A percentile compares a stretch with the other conserved stretches of the same genome.
Conservation (phyloP, 2,888 invertebrate genomes). For the Dasysyrphus tricinctus region DNA sequence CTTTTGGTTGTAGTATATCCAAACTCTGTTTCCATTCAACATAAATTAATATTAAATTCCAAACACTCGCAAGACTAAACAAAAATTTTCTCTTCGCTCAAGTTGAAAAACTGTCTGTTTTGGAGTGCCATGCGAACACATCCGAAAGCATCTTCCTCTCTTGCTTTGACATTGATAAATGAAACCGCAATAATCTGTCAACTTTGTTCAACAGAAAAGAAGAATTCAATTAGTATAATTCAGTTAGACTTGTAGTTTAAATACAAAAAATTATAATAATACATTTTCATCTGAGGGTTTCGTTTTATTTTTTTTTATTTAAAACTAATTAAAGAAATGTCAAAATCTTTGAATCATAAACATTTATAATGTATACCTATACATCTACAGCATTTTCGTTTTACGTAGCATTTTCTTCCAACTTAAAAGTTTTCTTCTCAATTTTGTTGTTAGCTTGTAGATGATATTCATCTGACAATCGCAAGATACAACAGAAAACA, state of each 20-base stretch:
- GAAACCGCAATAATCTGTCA: constrained; percentile 18
- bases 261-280: not conserved
- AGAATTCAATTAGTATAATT: constrained; percentile 31
- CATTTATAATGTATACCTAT: not conserved
- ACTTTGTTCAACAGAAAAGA: not conserved
- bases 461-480: constrained; percentile 31
- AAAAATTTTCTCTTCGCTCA: not conserved
- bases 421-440: constrained; percentile 7
- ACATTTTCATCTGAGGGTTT: not conserved
- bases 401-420: constrained; percentile 24
- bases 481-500: not conserved
- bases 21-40: not conserved
- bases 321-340: constrained; percentile 52
- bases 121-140: not conserved
- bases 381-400: not conserved
- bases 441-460: not conserved
- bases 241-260: not conserved
- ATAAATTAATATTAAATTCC: not conserved
- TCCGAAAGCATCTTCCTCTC: constrained; percentile 12
- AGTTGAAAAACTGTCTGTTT: not conserved
- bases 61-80: no score
- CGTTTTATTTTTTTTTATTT: not conserved
- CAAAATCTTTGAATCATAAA: constrained; percentile 33
- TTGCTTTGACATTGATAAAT: constrained; percentile 31
- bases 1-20: not conserved